phyloP scores from a whole-genome alignment of 2,797 vertebrate species.

The Girardinus metallicus region DNA sequence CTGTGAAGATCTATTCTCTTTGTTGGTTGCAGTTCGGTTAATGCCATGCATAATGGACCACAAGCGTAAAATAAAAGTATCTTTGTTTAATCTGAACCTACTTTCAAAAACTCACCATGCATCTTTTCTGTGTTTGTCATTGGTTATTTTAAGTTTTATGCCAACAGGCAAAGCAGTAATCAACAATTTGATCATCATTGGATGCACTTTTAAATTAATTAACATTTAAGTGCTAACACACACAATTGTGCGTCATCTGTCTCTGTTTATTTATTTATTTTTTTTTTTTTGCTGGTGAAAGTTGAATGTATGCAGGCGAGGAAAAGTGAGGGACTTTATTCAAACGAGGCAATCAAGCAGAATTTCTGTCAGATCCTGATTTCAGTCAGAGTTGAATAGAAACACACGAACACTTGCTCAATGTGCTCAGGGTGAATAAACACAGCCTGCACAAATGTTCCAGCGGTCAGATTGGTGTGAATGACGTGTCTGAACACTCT shows the following conservation, averaged over 20 bases:
- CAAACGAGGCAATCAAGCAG: slow-evolving; percentile 12
- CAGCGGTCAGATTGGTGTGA: slow-evolving; percentile 5
- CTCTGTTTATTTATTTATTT: neutral
- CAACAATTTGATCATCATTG: neutral
- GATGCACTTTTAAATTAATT: neutral
- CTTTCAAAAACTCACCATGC: neutral
- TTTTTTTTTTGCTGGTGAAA: neutral
- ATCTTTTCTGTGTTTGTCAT: neutral
- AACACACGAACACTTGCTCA: neutral
- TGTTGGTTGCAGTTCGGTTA: neutral
- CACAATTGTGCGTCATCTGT: neutral
- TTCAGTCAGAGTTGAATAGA: slow-evolving; percentile 4
- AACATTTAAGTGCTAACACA: neutral
- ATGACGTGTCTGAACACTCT: slow-evolving; percentile 1
- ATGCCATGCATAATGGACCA: neutral
- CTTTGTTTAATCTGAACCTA: neutral
- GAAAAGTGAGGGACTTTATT: neutral
- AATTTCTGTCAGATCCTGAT: slow-evolving; percentile 4
- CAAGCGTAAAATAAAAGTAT: neutral
- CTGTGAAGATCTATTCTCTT: neutral
- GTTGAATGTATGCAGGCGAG: neutral
- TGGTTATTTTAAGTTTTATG: neutral
- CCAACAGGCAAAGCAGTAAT: neutral
- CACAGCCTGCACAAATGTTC: neutral
- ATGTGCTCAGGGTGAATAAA: neutral